Percentiles rank a stretch among this genome's conserved stretches.
phyloP scores from a whole-genome alignment of 2,888 invertebrate genomes.

The Galerucella nymphaeae region DNA sequence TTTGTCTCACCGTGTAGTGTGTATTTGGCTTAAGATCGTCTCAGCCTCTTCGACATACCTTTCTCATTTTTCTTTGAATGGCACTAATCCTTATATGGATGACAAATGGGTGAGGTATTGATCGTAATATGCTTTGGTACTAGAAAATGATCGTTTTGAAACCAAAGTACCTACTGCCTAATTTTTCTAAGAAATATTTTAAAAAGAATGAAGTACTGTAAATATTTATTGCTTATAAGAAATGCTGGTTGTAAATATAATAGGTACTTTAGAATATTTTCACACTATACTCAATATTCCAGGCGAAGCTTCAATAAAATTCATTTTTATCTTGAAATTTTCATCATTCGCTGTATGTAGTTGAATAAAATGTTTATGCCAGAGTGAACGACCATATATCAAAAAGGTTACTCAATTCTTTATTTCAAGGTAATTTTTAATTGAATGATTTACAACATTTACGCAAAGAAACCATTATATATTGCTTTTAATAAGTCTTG shows the following conservation, averaged over 20 bases:
- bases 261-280: neutral
- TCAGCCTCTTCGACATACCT: conserved; percentile 24
- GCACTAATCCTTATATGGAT: conserved; percentile 33
- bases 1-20: conserved; percentile 15
- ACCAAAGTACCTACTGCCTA: conserved; percentile 19
- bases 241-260: neutral
- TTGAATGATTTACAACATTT: conserved; percentile 52
- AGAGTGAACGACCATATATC: conserved; percentile 13
- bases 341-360: neutral
- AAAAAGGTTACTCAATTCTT: conserved; percentile 34
- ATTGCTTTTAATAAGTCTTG: conserved; percentile 40
- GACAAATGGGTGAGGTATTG: conserved; percentile 34
- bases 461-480: conserved; percentile 55
- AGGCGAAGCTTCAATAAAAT: too few relatives aligned
- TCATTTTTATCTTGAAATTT: too few relatives aligned
- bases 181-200: conserved; percentile 21
- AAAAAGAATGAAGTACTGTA: conserved; percentile 12
- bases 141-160: conserved; percentile 24
- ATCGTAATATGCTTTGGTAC: conserved; percentile 21
- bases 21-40: conserved; percentile 18
- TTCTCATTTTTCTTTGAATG: conserved; percentile 29
- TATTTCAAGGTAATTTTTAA: conserved; percentile 40
- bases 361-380: neutral
- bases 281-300: neutral
- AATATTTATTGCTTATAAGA: conserved; percentile 8